phyloP scores from a whole-genome alignment of 2,888 invertebrate species.

The Thereva unica region DNA sequence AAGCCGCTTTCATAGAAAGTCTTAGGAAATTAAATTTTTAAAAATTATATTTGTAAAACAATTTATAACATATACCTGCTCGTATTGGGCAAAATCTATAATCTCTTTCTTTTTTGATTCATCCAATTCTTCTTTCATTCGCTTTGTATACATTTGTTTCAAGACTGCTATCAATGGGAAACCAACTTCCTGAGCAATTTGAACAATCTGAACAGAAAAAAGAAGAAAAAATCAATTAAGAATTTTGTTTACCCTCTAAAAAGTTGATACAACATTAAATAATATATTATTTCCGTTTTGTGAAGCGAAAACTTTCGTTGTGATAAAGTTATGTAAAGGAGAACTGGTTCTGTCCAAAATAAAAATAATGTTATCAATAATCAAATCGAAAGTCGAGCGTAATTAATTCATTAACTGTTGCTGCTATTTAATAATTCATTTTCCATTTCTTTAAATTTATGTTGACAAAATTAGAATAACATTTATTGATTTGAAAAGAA shows the following conservation, averaged over 20 bases:
- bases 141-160: constrained; percentile 54
- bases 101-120: constrained; percentile 49
- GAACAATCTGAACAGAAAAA: constrained; percentile 48
- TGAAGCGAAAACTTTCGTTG: no score
- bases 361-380: no score
- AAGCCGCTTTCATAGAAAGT: constrained; percentile 63
- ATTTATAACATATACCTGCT: constrained; percentile 44
- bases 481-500: no score
- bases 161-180: constrained; percentile 55
- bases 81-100: constrained; percentile 52
- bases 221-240: constrained; percentile 4
- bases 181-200: constrained; percentile 57
- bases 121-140: constrained; percentile 50
- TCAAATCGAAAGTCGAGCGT: no score
- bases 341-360: no score
- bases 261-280: no score
- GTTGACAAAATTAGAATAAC: no score
- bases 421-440: no score
- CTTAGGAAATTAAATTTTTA: constrained; percentile 38
- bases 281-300: no score
- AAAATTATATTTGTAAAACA: background rate
- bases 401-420: no score
- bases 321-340: no score
- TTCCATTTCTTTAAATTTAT: no score
- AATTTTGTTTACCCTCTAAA: background rate